phyloP scores from a whole-genome alignment of 1,140 invertebrate species.

The Sitophilus oryzae region DNA sequence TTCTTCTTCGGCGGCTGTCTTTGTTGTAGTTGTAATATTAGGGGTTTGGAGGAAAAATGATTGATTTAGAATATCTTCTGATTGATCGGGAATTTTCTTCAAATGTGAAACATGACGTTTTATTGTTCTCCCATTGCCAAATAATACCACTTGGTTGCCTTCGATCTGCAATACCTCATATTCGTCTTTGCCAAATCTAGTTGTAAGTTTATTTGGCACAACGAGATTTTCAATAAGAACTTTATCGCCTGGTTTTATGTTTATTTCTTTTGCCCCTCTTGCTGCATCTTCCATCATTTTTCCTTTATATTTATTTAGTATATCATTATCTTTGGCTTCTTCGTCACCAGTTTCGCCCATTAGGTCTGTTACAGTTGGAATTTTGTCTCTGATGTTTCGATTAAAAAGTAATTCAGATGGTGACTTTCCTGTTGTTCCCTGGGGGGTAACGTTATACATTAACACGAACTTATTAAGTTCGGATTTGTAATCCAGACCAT shows the following conservation, averaged over 20 bases:
- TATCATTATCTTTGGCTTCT: slow-evolving; percentile 27
- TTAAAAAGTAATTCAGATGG: too few species aligned
- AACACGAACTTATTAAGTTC: slow-evolving; percentile 31
- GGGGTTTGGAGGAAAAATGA: too few species aligned
- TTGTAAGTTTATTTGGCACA: slow-evolving; percentile 15
- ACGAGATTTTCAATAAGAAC: slow-evolving; percentile 24
- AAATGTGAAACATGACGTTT: slow-evolving; percentile 4
- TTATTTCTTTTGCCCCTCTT: slow-evolving; percentile 13
- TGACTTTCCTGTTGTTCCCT: slow-evolving; percentile 38
- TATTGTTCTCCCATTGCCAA: neutral
- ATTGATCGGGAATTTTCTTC: slow-evolving; percentile 10
- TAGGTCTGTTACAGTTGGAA: slow-evolving; percentile 17
- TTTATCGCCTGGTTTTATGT: slow-evolving; percentile 26
- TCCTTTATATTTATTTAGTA: slow-evolving; percentile 22
- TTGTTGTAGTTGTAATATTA: too few species aligned
- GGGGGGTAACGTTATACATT: slow-evolving; percentile 40
- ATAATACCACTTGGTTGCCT: slow-evolving; percentile 6
- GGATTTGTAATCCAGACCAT: slow-evolving; percentile 25
- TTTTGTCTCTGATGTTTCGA: too few species aligned
- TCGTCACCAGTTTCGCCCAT: slow-evolving; percentile 7
- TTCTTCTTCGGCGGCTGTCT: too few species aligned
- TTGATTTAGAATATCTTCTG: too few species aligned
- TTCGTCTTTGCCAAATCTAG: slow-evolving; percentile 12
- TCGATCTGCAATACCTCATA: slow-evolving; percentile 2
- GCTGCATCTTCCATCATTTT: slow-evolving; percentile 25